Conservation (phyloP, 2,113 vertebrate genomes). For the Alexandromys fortis region DNA sequence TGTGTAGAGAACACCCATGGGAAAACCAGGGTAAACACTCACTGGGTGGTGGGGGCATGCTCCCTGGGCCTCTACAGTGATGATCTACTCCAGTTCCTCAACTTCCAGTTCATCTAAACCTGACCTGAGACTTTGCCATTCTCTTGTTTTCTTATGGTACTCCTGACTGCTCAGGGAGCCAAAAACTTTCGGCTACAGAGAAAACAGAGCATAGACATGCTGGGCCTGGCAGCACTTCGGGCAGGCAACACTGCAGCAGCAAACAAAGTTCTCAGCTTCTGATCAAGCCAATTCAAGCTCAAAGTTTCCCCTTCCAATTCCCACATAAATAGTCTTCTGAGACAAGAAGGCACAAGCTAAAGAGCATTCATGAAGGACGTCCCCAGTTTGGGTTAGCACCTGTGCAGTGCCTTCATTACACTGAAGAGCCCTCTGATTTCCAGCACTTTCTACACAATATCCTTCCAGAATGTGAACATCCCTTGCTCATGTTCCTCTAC, state of each 20-base stretch:
- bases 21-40: slow-evolving; percentile 24
- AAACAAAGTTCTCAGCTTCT: slow-evolving; percentile 67
- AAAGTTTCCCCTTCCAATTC: background rate
- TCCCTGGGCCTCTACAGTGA: background rate
- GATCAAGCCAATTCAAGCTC: background rate
- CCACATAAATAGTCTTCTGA: background rate
- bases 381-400: background rate
- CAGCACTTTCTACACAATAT: background rate
- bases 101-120: background rate
- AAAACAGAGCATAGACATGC: background rate
- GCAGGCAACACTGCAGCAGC: background rate
- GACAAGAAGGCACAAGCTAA: background rate
- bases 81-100: background rate
- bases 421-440: background rate
- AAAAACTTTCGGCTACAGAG: background rate
- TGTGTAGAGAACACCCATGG: background rate
- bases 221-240: background rate
- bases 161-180: background rate
- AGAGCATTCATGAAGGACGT: fast-evolving
- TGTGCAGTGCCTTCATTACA: background rate
- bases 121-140: background rate
- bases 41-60: background rate
- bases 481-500: background rate
- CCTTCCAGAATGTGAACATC: background rate
- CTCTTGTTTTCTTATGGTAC: background rate